A percentile compares a stretch with the other conserved stretches of the same genome.
Evolutionary conservation across 2,888 invertebrate genomes (phyloP).

Genomic region (Amiota minor): DNA sequence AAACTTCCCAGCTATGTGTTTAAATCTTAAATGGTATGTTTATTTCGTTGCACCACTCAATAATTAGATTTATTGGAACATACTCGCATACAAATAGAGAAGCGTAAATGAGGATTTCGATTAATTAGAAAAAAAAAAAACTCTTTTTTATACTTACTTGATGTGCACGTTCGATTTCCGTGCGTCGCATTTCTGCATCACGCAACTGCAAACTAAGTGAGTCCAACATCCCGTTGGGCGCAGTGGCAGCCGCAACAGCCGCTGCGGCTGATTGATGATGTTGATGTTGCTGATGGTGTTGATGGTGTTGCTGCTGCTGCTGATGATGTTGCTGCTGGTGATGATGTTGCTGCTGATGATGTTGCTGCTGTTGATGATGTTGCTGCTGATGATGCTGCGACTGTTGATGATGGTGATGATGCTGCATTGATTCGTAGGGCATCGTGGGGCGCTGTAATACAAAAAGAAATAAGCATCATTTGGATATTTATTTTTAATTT

Average conservation of each 20-base stretch:
- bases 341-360: conserved; percentile 61
- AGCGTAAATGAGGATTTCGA: no score
- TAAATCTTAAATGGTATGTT: no score
- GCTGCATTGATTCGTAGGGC: conserved; percentile 72
- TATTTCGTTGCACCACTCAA: no score
- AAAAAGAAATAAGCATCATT: neutral
- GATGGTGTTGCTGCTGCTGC: conserved; percentile 56
- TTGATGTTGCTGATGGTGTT: conserved; percentile 53
- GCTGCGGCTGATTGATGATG: conserved; percentile 58
- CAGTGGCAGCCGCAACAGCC: conserved; percentile 61
- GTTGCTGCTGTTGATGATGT: no score
- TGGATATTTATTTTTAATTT: no score
- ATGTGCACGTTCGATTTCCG: conserved; percentile 85
- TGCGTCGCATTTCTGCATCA: conserved; percentile 84
- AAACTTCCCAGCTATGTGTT: no score
- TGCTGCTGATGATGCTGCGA: conserved; percentile 39
- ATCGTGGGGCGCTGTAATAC: conserved; percentile 55
- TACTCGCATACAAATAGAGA: no score
- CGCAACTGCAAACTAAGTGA: conserved; percentile 82
- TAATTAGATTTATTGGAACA: no score
- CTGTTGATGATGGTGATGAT: conserved; percentile 55
- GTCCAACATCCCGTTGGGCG: conserved; percentile 75
- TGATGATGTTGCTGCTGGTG: conserved; percentile 62
- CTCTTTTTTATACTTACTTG: conserved; percentile 66
- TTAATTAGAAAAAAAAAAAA: no score